Evolutionary conservation across 2,888 invertebrate genomes (phyloP).

Genomic region (Brachyptera risi): DNA sequence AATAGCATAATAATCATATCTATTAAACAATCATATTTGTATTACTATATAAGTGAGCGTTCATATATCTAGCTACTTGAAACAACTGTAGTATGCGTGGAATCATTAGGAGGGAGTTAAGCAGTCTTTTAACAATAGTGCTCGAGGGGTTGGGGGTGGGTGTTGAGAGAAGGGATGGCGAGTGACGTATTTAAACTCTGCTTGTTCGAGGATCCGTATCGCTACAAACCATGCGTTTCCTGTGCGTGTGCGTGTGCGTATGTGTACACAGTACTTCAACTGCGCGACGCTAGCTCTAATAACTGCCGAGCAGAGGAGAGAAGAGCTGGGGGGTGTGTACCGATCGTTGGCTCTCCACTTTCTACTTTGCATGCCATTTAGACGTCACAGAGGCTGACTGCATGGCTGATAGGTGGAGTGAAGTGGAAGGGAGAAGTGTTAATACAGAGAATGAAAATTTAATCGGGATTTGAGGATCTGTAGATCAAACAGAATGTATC

Average conservation of each 20-base stretch:
- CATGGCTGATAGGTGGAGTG: neutral
- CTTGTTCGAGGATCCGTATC: too few relatives aligned
- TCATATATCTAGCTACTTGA: too few relatives aligned
- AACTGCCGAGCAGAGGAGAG: constrained; percentile 7
- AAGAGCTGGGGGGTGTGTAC: constrained; percentile 11
- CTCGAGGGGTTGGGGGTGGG: neutral
- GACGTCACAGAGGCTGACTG: neutral
- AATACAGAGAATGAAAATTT: too few relatives aligned
- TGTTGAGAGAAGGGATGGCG: neutral
- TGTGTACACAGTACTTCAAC: neutral
- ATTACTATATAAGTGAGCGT: too few relatives aligned
- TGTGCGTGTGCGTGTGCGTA: neutral
- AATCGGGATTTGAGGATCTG: too few relatives aligned
- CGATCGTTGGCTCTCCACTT: neutral
- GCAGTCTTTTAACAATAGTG: neutral
- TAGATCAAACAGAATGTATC: too few relatives aligned
- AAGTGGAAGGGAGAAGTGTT: neutral
- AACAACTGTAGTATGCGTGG: too few relatives aligned
- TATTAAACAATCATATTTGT: too few relatives aligned
- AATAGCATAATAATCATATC: too few relatives aligned
- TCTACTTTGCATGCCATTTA: neutral
- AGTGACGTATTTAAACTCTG: constrained; percentile 1
- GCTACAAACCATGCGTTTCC: neutral
- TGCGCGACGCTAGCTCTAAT: constrained; percentile 7
- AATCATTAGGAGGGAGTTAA: too few relatives aligned